These are phyloP conservation scores for Cephus rjabovi DNA, from an alignment of 2,888 invertebrate species.

Conservation along the genomic window DNA sequence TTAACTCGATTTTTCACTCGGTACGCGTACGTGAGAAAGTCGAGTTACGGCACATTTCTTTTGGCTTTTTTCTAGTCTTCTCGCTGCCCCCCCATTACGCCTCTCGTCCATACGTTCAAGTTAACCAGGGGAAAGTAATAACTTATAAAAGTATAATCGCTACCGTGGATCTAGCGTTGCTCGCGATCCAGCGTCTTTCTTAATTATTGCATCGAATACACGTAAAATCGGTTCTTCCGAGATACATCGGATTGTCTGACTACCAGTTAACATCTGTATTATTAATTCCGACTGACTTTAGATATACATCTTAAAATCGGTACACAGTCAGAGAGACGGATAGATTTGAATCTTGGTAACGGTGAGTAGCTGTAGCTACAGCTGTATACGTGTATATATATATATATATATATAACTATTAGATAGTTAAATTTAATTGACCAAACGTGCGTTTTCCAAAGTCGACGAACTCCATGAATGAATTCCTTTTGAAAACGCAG, in stretches of 20 bases:
- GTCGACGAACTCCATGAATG: not conserved
- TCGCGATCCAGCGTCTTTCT: slow-evolving; percentile 15
- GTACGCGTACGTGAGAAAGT: slow-evolving; percentile 1
- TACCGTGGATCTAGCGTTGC: slow-evolving; percentile 18
- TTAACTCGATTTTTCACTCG: not conserved
- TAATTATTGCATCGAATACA: slow-evolving; percentile 6
- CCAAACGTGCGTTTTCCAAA: not conserved
- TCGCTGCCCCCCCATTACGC: not conserved
- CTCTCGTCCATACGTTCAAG: not conserved
- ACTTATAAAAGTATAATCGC: slow-evolving; percentile 17
- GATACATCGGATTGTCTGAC: not conserved
- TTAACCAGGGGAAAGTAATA: slow-evolving; percentile 22
- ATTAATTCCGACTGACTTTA: not conserved
- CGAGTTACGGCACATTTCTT: not conserved
- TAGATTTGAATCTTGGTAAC: not conserved
- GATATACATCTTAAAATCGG: not conserved
- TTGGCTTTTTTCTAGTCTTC: slow-evolving; percentile 1
- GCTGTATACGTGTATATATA: not conserved
- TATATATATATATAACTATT: too few species aligned
- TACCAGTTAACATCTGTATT: not conserved
- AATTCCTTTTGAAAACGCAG: not conserved
- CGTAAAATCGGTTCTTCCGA: not conserved
- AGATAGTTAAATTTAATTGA: not conserved
- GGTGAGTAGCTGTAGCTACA: not conserved
- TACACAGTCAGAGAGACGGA: not conserved